These are phyloP conservation scores for Callocephalon fimbriatum DNA, from an alignment of 2,113 vertebrate genomes.

Conservation along the genomic window DNA sequence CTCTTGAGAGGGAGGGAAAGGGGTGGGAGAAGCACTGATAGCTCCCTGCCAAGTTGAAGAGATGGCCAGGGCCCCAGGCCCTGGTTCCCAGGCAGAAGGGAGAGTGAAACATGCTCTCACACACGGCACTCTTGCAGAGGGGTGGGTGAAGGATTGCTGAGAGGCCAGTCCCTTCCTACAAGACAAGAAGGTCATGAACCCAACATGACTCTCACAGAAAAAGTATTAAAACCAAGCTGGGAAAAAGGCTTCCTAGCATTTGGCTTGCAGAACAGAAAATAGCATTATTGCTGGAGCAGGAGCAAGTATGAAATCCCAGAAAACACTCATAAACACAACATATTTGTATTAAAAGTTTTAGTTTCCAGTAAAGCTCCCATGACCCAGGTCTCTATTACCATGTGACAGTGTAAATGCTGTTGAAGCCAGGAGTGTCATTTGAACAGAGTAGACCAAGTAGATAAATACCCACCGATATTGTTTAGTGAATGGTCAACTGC, in stretches of 20 bases:
- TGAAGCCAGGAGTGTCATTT: neutral
- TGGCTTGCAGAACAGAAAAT: neutral
- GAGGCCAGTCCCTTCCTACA: neutral
- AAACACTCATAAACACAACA: neutral
- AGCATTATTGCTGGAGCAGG: neutral
- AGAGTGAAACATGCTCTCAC: accelerated
- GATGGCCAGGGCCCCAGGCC: accelerated
- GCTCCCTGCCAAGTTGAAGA: neutral
- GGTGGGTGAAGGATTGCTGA: neutral
- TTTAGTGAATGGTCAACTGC: neutral
- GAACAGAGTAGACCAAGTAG: neutral
- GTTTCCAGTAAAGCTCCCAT: neutral
- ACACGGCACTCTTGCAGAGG: neutral
- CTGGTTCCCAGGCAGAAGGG: neutral
- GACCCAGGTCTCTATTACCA: neutral
- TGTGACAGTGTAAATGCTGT: neutral
- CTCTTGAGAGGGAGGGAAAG: neutral
- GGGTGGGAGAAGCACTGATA: neutral
- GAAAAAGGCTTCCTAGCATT: neutral
- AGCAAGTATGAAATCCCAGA: neutral
- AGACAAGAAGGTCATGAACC: neutral
- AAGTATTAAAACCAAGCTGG: neutral
- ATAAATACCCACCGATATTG: neutral
- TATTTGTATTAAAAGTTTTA: slow-evolving; percentile 1
- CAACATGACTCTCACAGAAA: neutral